Base-by-base conservation (phyloP, 2,888 invertebrate species). In the Callyntrura guangdongensis region DNA sequence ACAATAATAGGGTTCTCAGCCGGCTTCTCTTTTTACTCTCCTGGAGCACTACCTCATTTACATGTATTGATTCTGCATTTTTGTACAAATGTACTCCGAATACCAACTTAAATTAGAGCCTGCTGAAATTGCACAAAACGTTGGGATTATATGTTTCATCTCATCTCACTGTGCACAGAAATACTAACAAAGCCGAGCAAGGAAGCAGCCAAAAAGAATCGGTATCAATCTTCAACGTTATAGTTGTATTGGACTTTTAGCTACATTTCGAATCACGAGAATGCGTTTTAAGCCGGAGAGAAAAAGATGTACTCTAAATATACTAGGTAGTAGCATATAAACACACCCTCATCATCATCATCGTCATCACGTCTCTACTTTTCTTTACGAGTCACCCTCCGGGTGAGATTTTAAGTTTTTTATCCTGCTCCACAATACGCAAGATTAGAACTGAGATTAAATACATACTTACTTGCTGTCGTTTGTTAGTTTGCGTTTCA, bases 381-480 rank as follows among this genome's bases (percentile, higher is more conserved):
- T 92, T 91, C 90, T 93, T 92, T 93, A 92, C 91, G 91, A 91
- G 93, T 87, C 91, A 92, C 93, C 93, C 93, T 92, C 92, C 92
- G 92, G 93, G 91, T 92, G 91, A 92, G 92, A 91, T 91, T 91
- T 89, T 89, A 72, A 86, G 72, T 86, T 87, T 90, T n/a, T 90
- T 90, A 79, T 90, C 86, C 81, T 86, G 84, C 69, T 81, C 86
- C 81, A 90, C 79, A 86, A 86, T 79, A 69, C 69, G 53, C 56
- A 81, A 90, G 90, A 90, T 69, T 79, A 86, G 89, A 69, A 89
- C 61, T 36, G 67, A 86, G 90, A 90, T 84, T 84, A 84, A 64
- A 53, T 89, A n/a, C 27, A 17, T 81, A 22, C 22, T 20, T 61
- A 11, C 17, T 4, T 72, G 45, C n/a, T 47, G 45, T n/a, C 17